A percentile compares a stretch with the other conserved stretches of the same genome.
phyloP scores from a whole-genome alignment of 92 coral and sea anemone genomes.

The Bergia puertoricense region DNA sequence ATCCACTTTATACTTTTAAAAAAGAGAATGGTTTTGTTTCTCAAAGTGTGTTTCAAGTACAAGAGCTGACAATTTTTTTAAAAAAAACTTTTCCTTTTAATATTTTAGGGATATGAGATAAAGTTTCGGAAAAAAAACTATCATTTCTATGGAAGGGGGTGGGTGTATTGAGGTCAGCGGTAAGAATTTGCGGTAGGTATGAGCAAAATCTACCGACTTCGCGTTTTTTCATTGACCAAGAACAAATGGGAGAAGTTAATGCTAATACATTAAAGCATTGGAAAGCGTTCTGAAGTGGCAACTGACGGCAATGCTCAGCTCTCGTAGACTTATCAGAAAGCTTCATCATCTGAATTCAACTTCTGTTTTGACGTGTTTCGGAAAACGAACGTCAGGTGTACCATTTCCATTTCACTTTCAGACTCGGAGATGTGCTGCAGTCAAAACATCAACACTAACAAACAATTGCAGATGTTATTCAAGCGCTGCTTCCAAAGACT shows the following conservation, averaged over 20 bases:
- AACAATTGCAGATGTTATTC: constrained; percentile 11
- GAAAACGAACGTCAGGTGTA: neutral
- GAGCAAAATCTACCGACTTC: too few species aligned
- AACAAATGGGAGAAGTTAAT: too few species aligned
- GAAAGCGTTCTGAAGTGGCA: too few species aligned
- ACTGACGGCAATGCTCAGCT: neutral
- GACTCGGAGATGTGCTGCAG: neutral
- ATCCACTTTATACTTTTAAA: neutral
- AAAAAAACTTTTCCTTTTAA: neutral
- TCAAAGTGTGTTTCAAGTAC: too few species aligned
- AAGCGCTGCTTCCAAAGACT: constrained; percentile 25
- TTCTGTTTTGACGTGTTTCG: neutral
- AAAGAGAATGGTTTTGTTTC: neutral
- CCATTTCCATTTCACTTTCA: neutral
- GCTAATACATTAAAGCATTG: too few species aligned
- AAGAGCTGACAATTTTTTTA: neutral
- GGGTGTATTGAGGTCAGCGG: constrained; percentile 26
- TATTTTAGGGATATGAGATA: neutral
- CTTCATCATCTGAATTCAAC: constrained; percentile 19
- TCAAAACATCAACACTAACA: neutral
- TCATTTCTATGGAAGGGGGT: neutral
- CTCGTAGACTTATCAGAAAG: neutral
- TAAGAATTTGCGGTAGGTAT: neutral
- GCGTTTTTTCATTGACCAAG: too few species aligned
- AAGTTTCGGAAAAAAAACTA: neutral